Conservation (phyloP, 2,797 vertebrate species). For the Sebastolobus alascanus region DNA sequence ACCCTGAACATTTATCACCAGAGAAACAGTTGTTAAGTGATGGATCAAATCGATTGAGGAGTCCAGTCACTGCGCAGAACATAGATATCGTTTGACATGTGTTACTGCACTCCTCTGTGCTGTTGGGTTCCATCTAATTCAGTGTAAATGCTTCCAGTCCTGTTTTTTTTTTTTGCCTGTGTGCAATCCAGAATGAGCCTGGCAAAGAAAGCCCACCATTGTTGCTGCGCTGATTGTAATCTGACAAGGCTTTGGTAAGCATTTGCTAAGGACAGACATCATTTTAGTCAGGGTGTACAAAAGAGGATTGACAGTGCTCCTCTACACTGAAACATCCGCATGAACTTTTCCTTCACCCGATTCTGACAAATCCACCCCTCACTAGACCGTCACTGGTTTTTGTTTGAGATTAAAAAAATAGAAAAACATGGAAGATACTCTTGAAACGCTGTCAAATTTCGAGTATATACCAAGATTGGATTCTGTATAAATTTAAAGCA, state of each 20-base stretch:
- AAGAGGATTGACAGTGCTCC: not conserved
- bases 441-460: not conserved
- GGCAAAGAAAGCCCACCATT: not conserved
- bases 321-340: not conserved
- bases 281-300: not conserved
- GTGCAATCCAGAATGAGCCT: not conserved
- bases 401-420: not conserved
- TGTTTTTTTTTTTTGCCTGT: not conserved
- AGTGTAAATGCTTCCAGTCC: not conserved
- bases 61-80: not conserved
- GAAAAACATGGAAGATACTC: not conserved
- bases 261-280: not conserved
- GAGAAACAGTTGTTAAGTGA: conserved; percentile 9
- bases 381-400: not conserved
- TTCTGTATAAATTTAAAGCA: not conserved
- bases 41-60: not conserved
- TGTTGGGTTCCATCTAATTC: not conserved
- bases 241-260: not conserved
- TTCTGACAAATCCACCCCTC: not conserved
- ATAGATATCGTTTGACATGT: not conserved
- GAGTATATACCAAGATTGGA: not conserved
- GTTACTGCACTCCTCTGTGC: not conserved
- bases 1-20: conserved; percentile 6
- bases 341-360: not conserved
- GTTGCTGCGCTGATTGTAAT: not conserved